Evolutionary conservation across 37 sponge, comb jelly and placozoan genomes (phyloP).

Genomic region (Crambe crambe): DNA sequence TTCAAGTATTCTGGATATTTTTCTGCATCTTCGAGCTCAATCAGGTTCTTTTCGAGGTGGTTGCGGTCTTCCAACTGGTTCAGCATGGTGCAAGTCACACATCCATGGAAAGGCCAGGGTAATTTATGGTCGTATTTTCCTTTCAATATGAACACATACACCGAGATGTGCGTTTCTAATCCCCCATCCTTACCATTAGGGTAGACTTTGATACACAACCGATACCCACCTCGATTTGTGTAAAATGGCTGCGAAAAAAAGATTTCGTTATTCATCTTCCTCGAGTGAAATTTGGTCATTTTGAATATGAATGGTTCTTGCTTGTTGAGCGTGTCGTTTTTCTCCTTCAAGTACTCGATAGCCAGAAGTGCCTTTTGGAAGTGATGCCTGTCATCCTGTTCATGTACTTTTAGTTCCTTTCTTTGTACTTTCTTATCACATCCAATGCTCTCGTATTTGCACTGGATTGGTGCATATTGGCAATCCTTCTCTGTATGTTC

Average conservation of each 20-base stretch:
- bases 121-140: slow-evolving; percentile 4
- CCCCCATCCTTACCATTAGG: neutral
- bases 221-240: neutral
- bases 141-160: neutral
- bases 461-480: neutral
- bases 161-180: neutral
- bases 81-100: neutral
- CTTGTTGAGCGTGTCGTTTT: neutral
- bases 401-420: neutral
- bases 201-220: neutral
- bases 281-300: neutral
- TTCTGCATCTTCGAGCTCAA: no score
- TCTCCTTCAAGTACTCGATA: no score
- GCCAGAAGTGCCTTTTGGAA: neutral
- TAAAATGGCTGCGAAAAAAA: neutral
- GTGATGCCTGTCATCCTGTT: neutral
- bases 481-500: neutral
- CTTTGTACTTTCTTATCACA: neutral
- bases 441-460: neutral
- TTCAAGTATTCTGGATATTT: no score
- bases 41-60: no score
- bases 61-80: neutral
- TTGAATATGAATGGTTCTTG: neutral
- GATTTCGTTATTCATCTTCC: neutral
- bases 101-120: neutral